These are phyloP conservation scores for Eptatretus burgeri DNA, from an alignment of 2,113 vertebrate genomes.

Conservation along the genomic window DNA sequence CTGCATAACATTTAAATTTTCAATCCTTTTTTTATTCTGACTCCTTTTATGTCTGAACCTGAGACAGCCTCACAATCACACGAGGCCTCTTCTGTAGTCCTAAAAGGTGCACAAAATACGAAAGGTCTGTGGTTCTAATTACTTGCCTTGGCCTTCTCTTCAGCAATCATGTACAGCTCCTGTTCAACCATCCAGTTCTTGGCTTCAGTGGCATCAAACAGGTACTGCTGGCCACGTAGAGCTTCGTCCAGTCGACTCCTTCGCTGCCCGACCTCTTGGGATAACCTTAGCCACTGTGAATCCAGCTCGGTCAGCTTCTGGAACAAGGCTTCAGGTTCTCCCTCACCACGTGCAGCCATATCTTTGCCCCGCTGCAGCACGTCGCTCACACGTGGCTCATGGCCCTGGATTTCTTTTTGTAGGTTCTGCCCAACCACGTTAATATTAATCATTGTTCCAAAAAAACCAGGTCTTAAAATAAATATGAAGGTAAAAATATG, in stretches of 20 bases:
- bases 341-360: constrained; percentile 13
- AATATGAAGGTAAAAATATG: too few species aligned
- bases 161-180: constrained; percentile 74
- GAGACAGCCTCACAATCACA: too few species aligned
- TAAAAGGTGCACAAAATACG: too few species aligned
- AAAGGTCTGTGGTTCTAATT: too few species aligned
- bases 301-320: constrained; percentile 28
- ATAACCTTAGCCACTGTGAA: constrained; percentile 36
- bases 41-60: too few species aligned
- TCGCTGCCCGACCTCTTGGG: constrained; percentile 30
- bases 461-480: too few species aligned
- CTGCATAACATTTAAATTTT: too few species aligned
- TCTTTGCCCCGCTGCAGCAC: constrained; percentile 26
- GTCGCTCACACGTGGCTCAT: constrained; percentile 54
- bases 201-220: constrained; percentile 39
- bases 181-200: constrained; percentile 91
- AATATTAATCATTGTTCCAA: too few species aligned
- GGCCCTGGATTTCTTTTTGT: constrained; percentile 70
- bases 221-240: constrained; percentile 54
- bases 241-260: constrained; percentile 30
- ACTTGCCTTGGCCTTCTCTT: constrained; percentile 60
- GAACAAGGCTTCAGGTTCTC: constrained; percentile 21
- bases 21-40: too few species aligned
- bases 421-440: constrained; percentile 24
- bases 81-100: too few species aligned